Evolutionary conservation across 2,797 vertebrate species (phyloP).

Genomic region (Sphenopsis melanotis): DNA sequence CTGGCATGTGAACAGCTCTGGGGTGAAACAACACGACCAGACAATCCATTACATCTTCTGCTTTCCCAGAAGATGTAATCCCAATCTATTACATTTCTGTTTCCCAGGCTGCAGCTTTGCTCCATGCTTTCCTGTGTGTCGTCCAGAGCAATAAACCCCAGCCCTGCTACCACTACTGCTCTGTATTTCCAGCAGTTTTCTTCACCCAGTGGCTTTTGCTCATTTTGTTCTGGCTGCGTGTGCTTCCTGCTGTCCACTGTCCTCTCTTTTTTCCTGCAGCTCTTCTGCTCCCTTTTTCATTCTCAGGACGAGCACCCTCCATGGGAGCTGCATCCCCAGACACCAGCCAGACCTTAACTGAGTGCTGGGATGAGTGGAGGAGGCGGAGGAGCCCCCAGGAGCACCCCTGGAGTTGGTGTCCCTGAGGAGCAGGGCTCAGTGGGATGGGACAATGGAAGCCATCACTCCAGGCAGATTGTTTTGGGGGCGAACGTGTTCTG

Average conservation of each 20-base stretch:
- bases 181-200: background rate
- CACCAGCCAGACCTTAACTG: background rate
- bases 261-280: background rate
- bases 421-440: background rate
- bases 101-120: background rate
- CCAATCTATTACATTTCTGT: background rate
- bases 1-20: background rate
- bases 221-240: rapidly evolving
- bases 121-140: background rate
- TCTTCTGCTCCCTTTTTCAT: background rate
- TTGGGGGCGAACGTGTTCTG: rapidly evolving
- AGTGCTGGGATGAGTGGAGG: background rate
- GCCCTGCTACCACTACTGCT: too few species aligned
- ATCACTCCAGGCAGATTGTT: background rate
- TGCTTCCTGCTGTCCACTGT: background rate
- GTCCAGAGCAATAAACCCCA: background rate
- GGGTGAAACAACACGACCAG: background rate
- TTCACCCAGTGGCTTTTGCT: background rate
- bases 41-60: background rate
- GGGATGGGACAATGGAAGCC: background rate
- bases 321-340: background rate
- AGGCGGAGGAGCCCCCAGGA: background rate
- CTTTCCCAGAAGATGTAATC: background rate
- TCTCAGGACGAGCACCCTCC: background rate
- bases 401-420: background rate